phyloP scores from a whole-genome alignment of 2,113 vertebrate species.

The Henicopernis longicauda region DNA sequence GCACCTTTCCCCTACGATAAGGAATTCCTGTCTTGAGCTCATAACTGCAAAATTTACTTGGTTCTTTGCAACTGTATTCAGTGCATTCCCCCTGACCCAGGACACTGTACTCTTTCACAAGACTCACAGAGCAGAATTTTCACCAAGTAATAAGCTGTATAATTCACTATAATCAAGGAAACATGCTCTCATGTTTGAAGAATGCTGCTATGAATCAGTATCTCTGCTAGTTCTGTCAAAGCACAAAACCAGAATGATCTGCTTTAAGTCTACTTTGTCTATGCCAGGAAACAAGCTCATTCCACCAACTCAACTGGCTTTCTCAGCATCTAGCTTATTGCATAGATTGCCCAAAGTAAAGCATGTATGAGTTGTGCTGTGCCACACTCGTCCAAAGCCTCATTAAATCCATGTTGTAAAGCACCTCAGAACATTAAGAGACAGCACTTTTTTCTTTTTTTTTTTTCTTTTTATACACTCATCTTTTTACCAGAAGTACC shows the following conservation, averaged over 20 bases:
- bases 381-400: not conserved
- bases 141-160: not conserved
- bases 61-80: too few relatives aligned
- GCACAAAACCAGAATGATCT: not conserved
- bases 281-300: not conserved
- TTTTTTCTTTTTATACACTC: not conserved
- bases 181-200: not conserved
- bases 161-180: not conserved
- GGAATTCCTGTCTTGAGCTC: not conserved
- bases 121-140: not conserved
- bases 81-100: too few relatives aligned
- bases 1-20: not conserved
- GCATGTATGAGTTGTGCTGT: fast-evolving
- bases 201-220: not conserved
- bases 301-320: fast-evolving
- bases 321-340: not conserved
- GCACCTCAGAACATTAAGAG: not conserved
- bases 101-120: not conserved
- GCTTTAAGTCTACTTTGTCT: not conserved
- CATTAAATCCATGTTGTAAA: not conserved
- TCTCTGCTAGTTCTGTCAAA: not conserved
- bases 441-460: not conserved
- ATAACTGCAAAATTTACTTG: not conserved
- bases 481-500: not conserved
- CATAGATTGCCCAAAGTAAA: not conserved